Base-by-base conservation (phyloP, 2,113 vertebrate species). In the Gadus macrocephalus region DNA sequence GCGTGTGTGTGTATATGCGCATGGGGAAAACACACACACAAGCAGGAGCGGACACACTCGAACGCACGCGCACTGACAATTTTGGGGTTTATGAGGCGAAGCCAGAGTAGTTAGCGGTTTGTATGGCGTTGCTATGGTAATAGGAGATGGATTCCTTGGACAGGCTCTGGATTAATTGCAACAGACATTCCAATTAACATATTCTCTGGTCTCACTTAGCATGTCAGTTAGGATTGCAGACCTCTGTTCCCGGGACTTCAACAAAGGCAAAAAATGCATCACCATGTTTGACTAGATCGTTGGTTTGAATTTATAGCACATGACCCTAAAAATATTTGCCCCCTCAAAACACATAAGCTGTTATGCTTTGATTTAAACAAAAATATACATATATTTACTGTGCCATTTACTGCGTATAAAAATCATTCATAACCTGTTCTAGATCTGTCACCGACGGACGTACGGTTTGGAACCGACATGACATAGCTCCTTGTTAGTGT, bases 231-330 rank as follows among this genome's bases (percentile, higher is more conserved):
- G 22, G n/a, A 12, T 61, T 22, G 1, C n/a, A 22, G 59, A 61
- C n/a, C 22, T 61, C n/a, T 22, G 59, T 17, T 53, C 68, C 62
- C 79, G 68, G 68, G 64, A 59, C 3, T 2, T 60, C 64, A 68
- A 66, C 67, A 66, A 72, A 74, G 75, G 75, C 64, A 74, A 70
- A 67, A 73, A 66, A 71, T 69, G 60, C 55, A 72, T 78, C 72
- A 27, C 22, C 22, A 15, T 16, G 42, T 49, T 7, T 49, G 42
- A 49, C 42, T 49, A 7, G 9, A 49, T 49, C 42, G 8, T 49
- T 14, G 8, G 42, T 2, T 49, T 49, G 8, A 1, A 49, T 49
- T 49, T 14, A 49, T 49, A 49, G 68, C 25, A 68, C 15, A 65
- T 73, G 31, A 22, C 64, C 58, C 42, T 49, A 14, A 49, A 49